A percentile compares a stretch with the other conserved stretches of the same genome.
phyloP scores from a whole-genome alignment of 2,113 vertebrate genomes.

The Thryonomys swinderianus region DNA sequence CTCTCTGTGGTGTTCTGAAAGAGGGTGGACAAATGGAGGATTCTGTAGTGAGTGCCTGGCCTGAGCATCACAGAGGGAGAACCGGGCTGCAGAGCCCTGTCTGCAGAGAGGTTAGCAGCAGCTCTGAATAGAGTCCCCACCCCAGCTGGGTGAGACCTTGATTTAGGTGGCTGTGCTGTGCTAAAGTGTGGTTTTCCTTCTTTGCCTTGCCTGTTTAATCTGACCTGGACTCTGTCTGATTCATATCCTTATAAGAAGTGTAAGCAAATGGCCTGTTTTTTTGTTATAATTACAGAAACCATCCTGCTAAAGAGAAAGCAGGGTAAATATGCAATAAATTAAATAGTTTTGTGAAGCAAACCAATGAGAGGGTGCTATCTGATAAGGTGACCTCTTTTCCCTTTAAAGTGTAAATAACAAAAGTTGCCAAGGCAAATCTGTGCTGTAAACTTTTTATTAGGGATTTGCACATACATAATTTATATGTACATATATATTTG shows the following conservation, averaged over 20 bases:
- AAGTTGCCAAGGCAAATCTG: not conserved
- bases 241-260: slow-evolving; percentile 1
- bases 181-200: not conserved
- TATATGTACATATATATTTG: slow-evolving; percentile 18
- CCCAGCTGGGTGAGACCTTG: not conserved
- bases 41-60: not conserved
- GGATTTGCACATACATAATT: slow-evolving; percentile 35
- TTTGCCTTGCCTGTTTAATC: not conserved
- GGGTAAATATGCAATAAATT: slow-evolving; percentile 57
- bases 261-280: not conserved
- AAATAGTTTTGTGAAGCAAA: slow-evolving; percentile 55
- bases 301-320: slow-evolving; percentile 40
- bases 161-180: not conserved
- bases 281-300: slow-evolving; percentile 51
- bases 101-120: not conserved
- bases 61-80: not conserved
- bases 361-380: not conserved
- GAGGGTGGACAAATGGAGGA: not conserved
- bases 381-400: slow-evolving; percentile 26
- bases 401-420: not conserved
- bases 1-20: not conserved
- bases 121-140: not conserved
- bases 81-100: not conserved
- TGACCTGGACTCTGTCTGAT: slow-evolving; percentile 11
- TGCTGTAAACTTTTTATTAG: slow-evolving; percentile 37